Conservation (phyloP, 2,797 vertebrate genomes). For the Chrosomus eos region DNA sequence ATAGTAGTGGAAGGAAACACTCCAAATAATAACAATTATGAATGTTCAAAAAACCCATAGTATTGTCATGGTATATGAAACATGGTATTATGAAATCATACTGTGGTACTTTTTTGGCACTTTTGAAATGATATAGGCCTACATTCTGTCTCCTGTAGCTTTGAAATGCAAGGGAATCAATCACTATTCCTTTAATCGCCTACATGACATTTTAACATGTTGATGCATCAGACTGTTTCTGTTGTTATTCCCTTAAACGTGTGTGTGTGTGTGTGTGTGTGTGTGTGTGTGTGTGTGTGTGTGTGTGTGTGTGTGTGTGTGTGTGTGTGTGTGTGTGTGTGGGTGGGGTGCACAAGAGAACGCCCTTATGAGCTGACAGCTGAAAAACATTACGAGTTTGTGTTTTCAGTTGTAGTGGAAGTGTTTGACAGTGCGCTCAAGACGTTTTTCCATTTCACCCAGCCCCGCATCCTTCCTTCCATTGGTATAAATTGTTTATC, state of each 20-base stretch:
- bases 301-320: not conserved
- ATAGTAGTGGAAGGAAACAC: not conserved
- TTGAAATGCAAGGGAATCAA: not conserved
- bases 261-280: not conserved
- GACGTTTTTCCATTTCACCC: conserved; percentile 26
- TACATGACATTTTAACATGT: not conserved
- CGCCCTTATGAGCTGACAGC: conserved; percentile 1
- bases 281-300: not conserved
- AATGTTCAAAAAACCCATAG: not conserved
- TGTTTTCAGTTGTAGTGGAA: conserved; percentile 22
- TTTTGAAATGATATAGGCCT: not conserved
- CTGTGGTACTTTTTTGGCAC: not conserved
- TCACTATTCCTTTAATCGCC: not conserved
- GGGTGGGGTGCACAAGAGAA: not conserved
- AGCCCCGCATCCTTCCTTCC: conserved; percentile 29
- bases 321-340: not conserved
- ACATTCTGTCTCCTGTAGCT: not conserved
- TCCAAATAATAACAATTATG: not conserved
- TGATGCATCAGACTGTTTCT: not conserved
- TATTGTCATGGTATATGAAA: not conserved
- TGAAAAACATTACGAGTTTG: conserved; percentile 8
- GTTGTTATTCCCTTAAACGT: not conserved
- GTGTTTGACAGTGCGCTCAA: conserved; percentile 21
- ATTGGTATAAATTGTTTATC: conserved; percentile 51
- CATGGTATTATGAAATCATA: not conserved